These are phyloP conservation scores for Aethes cnicana DNA, from an alignment of 2,888 invertebrate genomes.

Conservation along the genomic window DNA sequence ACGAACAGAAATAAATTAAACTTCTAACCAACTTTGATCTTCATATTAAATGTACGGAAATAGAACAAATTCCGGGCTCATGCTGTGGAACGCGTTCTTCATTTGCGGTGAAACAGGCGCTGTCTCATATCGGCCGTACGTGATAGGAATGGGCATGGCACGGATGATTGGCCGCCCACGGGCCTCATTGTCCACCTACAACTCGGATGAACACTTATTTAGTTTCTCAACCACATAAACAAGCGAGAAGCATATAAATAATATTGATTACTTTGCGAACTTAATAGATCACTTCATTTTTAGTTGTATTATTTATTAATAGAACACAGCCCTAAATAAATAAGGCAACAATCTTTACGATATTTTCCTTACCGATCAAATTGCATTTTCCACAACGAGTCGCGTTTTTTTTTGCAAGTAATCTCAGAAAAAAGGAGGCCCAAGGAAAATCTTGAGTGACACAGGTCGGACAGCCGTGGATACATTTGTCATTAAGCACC, in stretches of 20 bases:
- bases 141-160: constrained; percentile 53
- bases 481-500: constrained; percentile 59
- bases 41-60: constrained; percentile 49
- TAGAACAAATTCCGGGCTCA: constrained; percentile 37
- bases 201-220: constrained; percentile 11
- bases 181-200: constrained; percentile 39
- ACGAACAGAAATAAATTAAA: constrained; percentile 37
- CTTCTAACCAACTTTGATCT: constrained; percentile 45
- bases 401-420: constrained; percentile 56
- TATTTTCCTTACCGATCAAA: constrained; percentile 25
- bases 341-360: constrained; percentile 39
- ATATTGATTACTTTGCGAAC: too few relatives aligned
- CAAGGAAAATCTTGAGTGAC: constrained; percentile 58
- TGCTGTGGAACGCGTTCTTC: constrained; percentile 46
- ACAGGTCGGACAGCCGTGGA: constrained; percentile 61
- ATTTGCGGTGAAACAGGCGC: constrained; percentile 57
- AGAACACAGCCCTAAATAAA: not conserved
- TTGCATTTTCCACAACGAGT: constrained; percentile 46
- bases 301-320: not conserved
- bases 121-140: constrained; percentile 67
- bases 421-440: constrained; percentile 49
- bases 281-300: not conserved
- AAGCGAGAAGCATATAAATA: not conserved
- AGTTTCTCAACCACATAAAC: not conserved
- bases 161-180: constrained; percentile 27